Evolutionary conservation across 1,140 invertebrate species (phyloP).

Genomic region (Pissodes strobi): DNA sequence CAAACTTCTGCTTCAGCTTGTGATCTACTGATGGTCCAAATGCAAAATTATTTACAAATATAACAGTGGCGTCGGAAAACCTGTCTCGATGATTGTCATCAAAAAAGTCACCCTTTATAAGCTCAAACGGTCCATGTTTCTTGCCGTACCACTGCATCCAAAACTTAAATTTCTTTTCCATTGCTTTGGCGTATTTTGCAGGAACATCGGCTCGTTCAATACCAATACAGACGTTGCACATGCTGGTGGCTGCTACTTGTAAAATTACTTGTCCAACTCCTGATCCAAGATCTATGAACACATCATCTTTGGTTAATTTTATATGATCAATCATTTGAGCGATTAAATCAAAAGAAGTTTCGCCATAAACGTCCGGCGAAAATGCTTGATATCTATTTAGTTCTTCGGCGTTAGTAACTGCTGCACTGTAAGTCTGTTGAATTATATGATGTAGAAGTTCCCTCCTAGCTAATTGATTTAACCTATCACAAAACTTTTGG

Average conservation of each 20-base stretch:
- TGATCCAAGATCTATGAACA: constrained; percentile 32
- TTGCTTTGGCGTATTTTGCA: constrained; percentile 23
- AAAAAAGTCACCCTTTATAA: constrained; percentile 30
- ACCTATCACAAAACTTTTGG: constrained; percentile 31
- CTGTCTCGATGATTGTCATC: constrained; percentile 21
- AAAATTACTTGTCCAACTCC: constrained; percentile 31
- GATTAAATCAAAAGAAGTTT: constrained; percentile 31
- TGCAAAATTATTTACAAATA: constrained; percentile 33
- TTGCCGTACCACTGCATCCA: constrained; percentile 36
- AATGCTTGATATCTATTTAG: constrained; percentile 33
- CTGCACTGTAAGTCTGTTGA: constrained; percentile 30
- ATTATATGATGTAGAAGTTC: constrained; percentile 25
- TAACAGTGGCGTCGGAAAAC: constrained; percentile 25
- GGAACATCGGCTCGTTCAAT: constrained; percentile 32
- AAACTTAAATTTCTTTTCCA: constrained; percentile 27
- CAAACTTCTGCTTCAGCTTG: constrained; percentile 25
- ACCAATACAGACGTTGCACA: constrained; percentile 18
- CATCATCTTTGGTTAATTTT: constrained; percentile 31
- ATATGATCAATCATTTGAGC: constrained; percentile 28
- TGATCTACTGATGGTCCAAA: constrained; percentile 31
- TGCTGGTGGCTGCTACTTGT: constrained; percentile 20
- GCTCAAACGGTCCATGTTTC: constrained; percentile 15
- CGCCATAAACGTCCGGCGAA: constrained; percentile 33
- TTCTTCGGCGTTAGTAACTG: constrained; percentile 29
- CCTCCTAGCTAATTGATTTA: constrained; percentile 18